Evolutionary conservation across 2,113 vertebrate genomes (phyloP).

Genomic region (Brachionichthys hirsutus): DNA sequence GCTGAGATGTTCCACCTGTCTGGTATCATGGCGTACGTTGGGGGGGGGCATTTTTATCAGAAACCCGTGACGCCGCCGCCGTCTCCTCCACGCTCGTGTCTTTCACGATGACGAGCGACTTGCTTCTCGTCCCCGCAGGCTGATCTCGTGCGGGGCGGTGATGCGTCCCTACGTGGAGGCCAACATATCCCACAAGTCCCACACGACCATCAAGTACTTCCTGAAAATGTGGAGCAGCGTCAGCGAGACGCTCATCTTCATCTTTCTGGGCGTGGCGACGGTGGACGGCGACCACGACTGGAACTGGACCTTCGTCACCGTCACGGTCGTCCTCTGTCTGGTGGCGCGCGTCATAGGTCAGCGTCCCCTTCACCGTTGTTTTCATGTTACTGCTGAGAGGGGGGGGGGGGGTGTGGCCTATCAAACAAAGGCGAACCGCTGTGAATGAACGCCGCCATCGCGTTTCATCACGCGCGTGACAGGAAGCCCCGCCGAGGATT

Average conservation of each 20-base stretch:
- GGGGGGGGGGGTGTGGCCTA: not conserved
- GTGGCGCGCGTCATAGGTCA: conserved; percentile 91
- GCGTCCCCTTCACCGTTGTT: not conserved
- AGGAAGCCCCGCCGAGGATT: conserved; percentile 1
- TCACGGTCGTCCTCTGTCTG: conserved; percentile 91
- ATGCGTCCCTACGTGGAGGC: conserved; percentile 97
- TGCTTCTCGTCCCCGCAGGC: conserved; percentile 68
- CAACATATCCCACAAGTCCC: conserved; percentile 98
- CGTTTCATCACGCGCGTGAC: conserved; percentile 15
- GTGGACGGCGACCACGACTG: conserved; percentile 90
- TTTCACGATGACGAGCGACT: not conserved
- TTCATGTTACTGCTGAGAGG: not conserved
- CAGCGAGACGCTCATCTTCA: conserved; percentile 97
- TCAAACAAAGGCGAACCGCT: not conserved
- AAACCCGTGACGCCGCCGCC: too few relatives aligned
- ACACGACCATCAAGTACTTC: conserved; percentile 99
- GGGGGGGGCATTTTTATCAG: too few relatives aligned
- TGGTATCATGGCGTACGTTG: conserved; percentile 99
- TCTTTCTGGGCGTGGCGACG: conserved; percentile 94
- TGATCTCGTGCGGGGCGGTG: conserved; percentile 90
- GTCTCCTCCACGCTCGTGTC: not conserved
- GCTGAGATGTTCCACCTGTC: conserved; percentile 97
- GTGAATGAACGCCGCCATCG: not conserved
- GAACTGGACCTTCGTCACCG: conserved; percentile 95
- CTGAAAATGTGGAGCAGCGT: conserved; percentile 99